These are phyloP conservation scores for Hozukius guyotensis DNA, from an alignment of 2,797 vertebrate genomes.

Conservation along the genomic window DNA sequence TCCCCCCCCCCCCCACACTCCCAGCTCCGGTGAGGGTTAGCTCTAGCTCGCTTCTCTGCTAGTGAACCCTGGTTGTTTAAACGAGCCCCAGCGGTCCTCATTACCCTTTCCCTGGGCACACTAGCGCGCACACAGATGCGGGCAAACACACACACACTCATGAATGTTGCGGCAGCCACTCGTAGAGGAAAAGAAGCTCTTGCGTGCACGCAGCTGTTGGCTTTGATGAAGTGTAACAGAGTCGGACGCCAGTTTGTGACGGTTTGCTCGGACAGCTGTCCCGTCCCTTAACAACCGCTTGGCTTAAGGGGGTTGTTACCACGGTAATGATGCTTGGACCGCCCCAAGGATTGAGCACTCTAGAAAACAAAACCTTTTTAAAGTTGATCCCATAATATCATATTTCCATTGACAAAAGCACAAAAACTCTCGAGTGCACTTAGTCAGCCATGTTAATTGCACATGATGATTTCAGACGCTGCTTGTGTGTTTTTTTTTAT, in stretches of 20 bases:
- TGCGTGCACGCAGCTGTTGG: conserved; percentile 40
- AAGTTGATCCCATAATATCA: conserved; percentile 17
- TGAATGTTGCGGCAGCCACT: conserved; percentile 15
- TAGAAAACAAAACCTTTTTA: conserved; percentile 6
- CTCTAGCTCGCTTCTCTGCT: conserved; percentile 66
- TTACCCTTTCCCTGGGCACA: conserved; percentile 77
- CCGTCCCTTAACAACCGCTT: conserved; percentile 41
- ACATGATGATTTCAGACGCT: conserved; percentile 26
- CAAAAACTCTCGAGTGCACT: conserved; percentile 32
- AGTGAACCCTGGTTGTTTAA: conserved; percentile 78
- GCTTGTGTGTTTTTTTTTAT: conserved; percentile 1
- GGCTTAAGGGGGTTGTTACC: conserved; percentile 63
- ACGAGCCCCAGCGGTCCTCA: conserved; percentile 84
- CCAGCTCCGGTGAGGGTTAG: conserved; percentile 34
- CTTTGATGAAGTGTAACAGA: conserved; percentile 56
- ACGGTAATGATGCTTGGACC: conserved; percentile 58
- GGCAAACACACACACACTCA: conserved; percentile 7
- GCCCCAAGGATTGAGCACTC: conserved; percentile 25
- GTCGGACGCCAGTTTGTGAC: conserved; percentile 41
- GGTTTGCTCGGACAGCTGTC: conserved; percentile 50
- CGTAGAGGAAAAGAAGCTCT: conserved; percentile 16
- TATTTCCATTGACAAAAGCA: conserved; percentile 22
- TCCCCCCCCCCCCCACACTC: not conserved
- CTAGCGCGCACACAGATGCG: conserved; percentile 33
- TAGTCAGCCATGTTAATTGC: conserved; percentile 32